Evolutionary conservation across 2,888 invertebrate species (phyloP), one percentile per base, ranked within the genome.

Genomic region (Scaeva pyrastri): DNA sequence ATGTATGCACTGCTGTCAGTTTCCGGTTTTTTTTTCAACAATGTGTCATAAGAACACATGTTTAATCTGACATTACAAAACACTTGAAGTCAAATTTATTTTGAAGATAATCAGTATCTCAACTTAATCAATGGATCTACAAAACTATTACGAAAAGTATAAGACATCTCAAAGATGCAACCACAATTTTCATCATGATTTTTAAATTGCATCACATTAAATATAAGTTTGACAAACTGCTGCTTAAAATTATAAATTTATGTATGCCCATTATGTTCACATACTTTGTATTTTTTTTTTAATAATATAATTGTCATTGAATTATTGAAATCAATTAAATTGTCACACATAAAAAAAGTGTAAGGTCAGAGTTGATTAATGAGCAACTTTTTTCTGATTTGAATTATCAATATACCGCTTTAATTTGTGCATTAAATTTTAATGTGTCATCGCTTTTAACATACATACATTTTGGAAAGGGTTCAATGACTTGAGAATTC

Each of bases 401-500:
- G 8, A 21, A 21, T 41, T 41, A 60, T 60, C 26, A n/a, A n/a
- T n/a, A 41, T 31, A 26, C 14, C 16, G 11, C 23, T 39, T 39
- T 58, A 1, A 31, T 16, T 56, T 4, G 16, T 16, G 11, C 1
- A 58, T 14, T 41, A 21, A 21, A 21, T 21, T 41, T 16, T 7
- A 21, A 41, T 10, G 14, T 41, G 56, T 56, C 60, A 60, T 41
- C 3, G 41, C 21, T 12, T 58, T 58, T 58, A 19, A n/a, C 2
- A 14, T n/a, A n/a, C n/a, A n/a, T n/a, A n/a, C n/a, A n/a, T n/a
- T n/a, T 16, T 39, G 8, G 14, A 39, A 41, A 1, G 41, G 21
- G 60, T 60, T 60, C 60, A 60, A 41, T 41, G 60, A 60, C 60
- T 60, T 41, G 3, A 58, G 58, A 58, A 16, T 36, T 36, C 36